Percentiles rank a stretch among this genome's conserved stretches.
phyloP scores from a whole-genome alignment of 1,140 invertebrate species.

The Neodiprion pinetum region DNA sequence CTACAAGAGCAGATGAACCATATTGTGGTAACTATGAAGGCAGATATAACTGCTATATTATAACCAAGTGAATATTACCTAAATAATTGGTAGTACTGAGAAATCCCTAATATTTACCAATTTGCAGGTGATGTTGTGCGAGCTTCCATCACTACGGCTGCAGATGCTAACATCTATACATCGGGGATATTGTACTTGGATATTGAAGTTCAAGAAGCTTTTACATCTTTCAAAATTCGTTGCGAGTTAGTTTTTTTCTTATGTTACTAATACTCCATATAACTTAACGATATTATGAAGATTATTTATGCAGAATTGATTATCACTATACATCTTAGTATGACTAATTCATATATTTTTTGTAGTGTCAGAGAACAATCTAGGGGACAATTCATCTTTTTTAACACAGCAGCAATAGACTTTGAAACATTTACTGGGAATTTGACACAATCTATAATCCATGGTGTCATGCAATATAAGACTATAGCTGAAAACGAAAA shows the following conservation, averaged over 20 bases:
- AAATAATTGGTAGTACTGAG: constrained; percentile 11
- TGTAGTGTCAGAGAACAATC: constrained; percentile 41
- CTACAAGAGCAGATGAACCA: constrained; percentile 55
- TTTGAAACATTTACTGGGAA: constrained; percentile 35
- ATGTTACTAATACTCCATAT: constrained; percentile 13
- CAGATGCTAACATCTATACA: constrained; percentile 40
- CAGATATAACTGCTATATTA: neutral
- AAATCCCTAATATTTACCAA: constrained; percentile 21
- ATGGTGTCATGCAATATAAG: constrained; percentile 41
- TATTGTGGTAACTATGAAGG: constrained; percentile 57
- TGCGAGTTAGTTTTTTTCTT: constrained; percentile 51
- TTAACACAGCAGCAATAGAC: constrained; percentile 45
- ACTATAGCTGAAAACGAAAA: constrained; percentile 27
- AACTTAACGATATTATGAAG: neutral
- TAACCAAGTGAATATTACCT: constrained; percentile 14
- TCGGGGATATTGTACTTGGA: constrained; percentile 53
- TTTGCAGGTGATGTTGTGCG: constrained; percentile 58
- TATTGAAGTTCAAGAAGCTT: constrained; percentile 43
- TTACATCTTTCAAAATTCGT: constrained; percentile 50
- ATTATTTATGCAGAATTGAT: neutral
- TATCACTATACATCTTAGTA: constrained; percentile 14
- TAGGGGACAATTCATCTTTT: constrained; percentile 38
- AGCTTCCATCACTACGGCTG: constrained; percentile 50
- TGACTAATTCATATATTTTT: constrained; percentile 4
- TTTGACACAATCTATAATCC: constrained; percentile 25